Percentiles rank a stretch among this genome's conserved stretches.
phyloP scores from a whole-genome alignment of 2,113 vertebrate species.

The Chaetops frenatus region DNA sequence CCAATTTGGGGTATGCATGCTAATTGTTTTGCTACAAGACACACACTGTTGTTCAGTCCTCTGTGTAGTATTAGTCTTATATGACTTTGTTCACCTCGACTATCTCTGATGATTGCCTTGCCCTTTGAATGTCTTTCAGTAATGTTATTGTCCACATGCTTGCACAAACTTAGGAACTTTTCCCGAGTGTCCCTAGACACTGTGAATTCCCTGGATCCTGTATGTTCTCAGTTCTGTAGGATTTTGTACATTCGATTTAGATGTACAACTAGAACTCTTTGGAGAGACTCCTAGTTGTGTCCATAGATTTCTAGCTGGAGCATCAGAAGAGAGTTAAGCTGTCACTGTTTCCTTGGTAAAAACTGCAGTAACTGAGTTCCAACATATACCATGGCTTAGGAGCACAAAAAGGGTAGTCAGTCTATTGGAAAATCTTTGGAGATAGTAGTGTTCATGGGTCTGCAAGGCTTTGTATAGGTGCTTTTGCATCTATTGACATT shows the following conservation, averaged over 20 bases:
- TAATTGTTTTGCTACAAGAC: neutral
- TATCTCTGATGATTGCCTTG: neutral
- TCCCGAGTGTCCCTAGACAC: neutral
- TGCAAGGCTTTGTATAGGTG: neutral
- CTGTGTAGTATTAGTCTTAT: neutral
- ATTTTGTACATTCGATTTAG: neutral
- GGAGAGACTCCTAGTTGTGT: neutral
- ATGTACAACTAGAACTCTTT: neutral
- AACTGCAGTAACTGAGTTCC: neutral
- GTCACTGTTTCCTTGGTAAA: neutral
- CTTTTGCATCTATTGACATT: neutral
- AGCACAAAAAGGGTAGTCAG: neutral
- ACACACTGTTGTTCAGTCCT: neutral
- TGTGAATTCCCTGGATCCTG: neutral
- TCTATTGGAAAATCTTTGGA: neutral
- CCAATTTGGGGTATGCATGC: neutral
- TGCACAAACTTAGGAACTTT: neutral
- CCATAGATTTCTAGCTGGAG: neutral
- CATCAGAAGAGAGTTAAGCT: neutral
- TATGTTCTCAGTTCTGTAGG: neutral
- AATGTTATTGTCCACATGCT: fast-evolving
- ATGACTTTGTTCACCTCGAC: neutral
- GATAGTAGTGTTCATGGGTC: neutral
- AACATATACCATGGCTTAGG: fast-evolving
- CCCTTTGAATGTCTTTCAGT: neutral